Base-by-base conservation (phyloP, 2,113 vertebrate genomes). In the Lophius piscatorius region DNA sequence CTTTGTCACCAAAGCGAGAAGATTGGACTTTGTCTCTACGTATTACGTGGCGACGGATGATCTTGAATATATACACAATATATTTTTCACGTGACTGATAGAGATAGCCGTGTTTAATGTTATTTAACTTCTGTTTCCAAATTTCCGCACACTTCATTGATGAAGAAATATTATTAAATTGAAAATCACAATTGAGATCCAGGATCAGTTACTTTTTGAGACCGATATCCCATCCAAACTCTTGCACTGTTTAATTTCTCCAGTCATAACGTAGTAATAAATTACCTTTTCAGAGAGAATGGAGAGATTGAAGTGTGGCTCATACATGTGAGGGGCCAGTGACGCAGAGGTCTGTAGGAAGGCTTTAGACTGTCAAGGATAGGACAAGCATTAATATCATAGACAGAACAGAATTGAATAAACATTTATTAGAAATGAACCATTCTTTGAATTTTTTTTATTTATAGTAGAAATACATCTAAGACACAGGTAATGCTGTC, bases 291-390 rank as follows among this genome's bases (percentile, higher is more conserved):
- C 94, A 50, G 93, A 97, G 45, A 98, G 83, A n/a, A 92, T 79
- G 55, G 95, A 93, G 52, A 94, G 91, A 84, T 99, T 99, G 78
- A 94, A 98, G 87, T 98, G 96, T 3, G 96, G 94, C 47, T 99
- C 97, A 34, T 98, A 99, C 94, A 99, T 90, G 70, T 95, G 94
- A 67, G 96, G 94, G 9, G 94, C 91, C 77, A 98, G 69, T 4
- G 94, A 92, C 2, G 95, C 93, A 4, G 97, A 94, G 0, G 96
- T 98, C 60, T 98, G 95, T 36, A 99, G 88, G 38, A 98, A 94
- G 26, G 94, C 94, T 85, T 93, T 94, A 12, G 96, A 95, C 97
- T 99, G 63, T 33, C 17, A 47, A 50, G 58, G 40, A 60, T 9
- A 26, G 10, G 14, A 46, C 10, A 56, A 38, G 2, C 13, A 36